These are phyloP conservation scores for Nemurella pictetii DNA, from an alignment of 2,888 invertebrate species.

Conservation along the genomic window DNA sequence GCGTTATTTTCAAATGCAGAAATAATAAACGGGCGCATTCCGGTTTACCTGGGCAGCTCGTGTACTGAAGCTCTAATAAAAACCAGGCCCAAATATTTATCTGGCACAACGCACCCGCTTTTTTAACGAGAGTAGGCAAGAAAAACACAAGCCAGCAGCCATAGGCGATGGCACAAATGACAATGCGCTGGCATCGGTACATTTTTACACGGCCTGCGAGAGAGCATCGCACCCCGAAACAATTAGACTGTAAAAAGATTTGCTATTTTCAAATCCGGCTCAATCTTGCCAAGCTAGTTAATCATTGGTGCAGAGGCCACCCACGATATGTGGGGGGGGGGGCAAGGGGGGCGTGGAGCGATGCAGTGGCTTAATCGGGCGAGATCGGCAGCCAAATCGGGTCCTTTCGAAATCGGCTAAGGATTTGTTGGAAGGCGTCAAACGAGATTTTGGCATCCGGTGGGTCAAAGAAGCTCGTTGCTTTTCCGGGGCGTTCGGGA, in stretches of 20 bases:
- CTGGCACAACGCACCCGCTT: slow-evolving; percentile 16
- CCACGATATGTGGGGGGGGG: too few relatives aligned
- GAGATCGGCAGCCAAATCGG: too few relatives aligned
- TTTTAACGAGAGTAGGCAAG: slow-evolving; percentile 14
- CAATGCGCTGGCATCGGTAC: not conserved
- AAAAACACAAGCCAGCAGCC: too few relatives aligned
- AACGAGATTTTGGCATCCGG: too few relatives aligned
- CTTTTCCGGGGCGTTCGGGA: too few relatives aligned
- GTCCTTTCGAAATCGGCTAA: too few relatives aligned
- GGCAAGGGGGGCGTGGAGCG: too few relatives aligned
- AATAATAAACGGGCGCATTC: not conserved
- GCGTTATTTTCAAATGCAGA: not conserved
- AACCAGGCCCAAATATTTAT: slow-evolving; percentile 1
- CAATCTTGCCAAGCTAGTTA: slow-evolving; percentile 13
- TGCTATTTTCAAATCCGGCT: slow-evolving; percentile 15
- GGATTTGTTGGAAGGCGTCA: too few relatives aligned
- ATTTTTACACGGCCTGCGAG: slow-evolving; percentile 16
- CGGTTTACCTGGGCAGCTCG: slow-evolving; percentile 4
- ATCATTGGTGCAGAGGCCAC: too few relatives aligned
- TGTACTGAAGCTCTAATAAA: not conserved
- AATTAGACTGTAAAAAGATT: slow-evolving; percentile 18
- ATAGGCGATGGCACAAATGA: too few relatives aligned
- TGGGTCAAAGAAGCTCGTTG: too few relatives aligned
- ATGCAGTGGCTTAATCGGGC: too few relatives aligned
- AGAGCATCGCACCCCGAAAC: slow-evolving; percentile 22